Conservation (phyloP, 92 coral and sea anemone species). For the Anthopleura xanthogrammica region DNA sequence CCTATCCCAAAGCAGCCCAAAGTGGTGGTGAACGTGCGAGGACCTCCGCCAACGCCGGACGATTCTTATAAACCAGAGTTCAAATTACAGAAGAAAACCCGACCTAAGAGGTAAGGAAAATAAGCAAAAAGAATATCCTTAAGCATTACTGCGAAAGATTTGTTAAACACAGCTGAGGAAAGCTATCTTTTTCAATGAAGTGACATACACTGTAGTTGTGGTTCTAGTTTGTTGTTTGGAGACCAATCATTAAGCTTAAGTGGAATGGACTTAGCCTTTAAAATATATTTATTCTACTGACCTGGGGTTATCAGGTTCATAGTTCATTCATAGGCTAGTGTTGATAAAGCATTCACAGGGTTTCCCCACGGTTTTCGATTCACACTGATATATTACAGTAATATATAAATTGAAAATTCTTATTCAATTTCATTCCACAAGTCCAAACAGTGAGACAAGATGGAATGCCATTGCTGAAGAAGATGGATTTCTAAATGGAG, state of each 20-base stretch:
- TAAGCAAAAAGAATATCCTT: background rate
- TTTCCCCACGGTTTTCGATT: no score
- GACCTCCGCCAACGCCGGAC: constrained; percentile 45
- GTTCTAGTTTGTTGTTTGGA: background rate
- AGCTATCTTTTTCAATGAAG: background rate
- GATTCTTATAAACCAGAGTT: constrained; percentile 58
- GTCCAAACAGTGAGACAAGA: constrained; percentile 2
- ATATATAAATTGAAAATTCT: no score
- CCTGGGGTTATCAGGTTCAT: no score
- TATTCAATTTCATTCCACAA: background rate
- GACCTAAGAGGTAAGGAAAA: constrained; percentile 51
- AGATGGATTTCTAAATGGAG: constrained; percentile 43
- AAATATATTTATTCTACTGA: no score
- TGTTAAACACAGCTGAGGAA: no score
- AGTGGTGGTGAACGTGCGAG: constrained; percentile 54
- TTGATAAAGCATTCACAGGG: no score
- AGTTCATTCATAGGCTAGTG: no score
- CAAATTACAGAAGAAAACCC: constrained; percentile 64
- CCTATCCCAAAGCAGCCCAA: constrained; percentile 60
- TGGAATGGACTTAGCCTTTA: no score
- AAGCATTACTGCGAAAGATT: no score
- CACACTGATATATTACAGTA: no score
- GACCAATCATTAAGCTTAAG: background rate
- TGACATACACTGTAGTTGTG: background rate
- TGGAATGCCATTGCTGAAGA: constrained; percentile 13